Base-by-base conservation (phyloP, 2,797 vertebrate species). In the Arnoldichthys spilopterus region DNA sequence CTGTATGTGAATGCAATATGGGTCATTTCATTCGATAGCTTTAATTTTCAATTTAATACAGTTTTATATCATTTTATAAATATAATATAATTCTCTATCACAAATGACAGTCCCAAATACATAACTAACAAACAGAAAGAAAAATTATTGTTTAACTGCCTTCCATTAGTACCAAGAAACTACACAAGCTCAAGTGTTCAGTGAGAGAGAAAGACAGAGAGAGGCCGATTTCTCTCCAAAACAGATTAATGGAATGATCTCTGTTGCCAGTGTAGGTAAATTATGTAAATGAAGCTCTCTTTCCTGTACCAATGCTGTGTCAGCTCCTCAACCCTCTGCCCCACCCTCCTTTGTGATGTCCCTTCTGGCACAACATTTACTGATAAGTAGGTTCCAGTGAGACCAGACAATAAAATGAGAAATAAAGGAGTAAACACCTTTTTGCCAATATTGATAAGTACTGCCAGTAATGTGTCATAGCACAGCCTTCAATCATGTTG, bases 171-270 rank as follows among this genome's bases (percentile, higher is more conserved):
- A 37, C 8, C 13, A 49, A 49, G 12, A 49, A 1, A 49, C 1
- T 18, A 49, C 20, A 53, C 20, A 22, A 53, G 3, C 51, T 15
- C n/a, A n/a, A n/a, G n/a, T n/a, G n/a, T n/a, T n/a, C n/a, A n/a
- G n/a, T n/a, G n/a, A 69, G 15, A 3, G 1, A 18, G 5, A 62
- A 15, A 49, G 1, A 13, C 22, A 43, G 2, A 72, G 16, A 72
- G 58, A 26, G 37, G 26, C 66, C 51, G 18, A 28, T 54, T 24
- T 76, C 71, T 84, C 83, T 85, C 86, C 51, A 63, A 78, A 80
- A 79, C 37, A 84, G 89, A 91, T 91, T 89, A 91, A 62, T 80
- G 82, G 78, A 85, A 78, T 85, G 76, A 73, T 82, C 88, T 77
- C 84, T 85, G 80, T 40, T 77, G 79, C 72, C 84, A 73, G 63